These are phyloP conservation scores for Cyrtonyx montezumae DNA, from an alignment of 2,113 vertebrate genomes.

Conservation along the genomic window DNA sequence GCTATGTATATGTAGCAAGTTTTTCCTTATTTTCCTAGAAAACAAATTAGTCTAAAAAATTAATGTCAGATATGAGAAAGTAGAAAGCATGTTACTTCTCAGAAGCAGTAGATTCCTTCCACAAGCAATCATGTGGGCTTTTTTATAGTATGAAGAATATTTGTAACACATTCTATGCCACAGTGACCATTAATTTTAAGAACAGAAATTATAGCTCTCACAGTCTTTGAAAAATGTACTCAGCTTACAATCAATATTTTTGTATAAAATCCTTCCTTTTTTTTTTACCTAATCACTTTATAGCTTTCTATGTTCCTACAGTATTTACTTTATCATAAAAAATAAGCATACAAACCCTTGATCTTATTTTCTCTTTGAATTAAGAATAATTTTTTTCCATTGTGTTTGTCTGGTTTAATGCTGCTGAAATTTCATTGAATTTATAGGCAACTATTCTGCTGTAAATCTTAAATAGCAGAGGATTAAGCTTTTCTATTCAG, in stretches of 20 bases:
- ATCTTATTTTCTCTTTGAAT: constrained; percentile 8
- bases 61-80: neutral
- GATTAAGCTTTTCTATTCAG: constrained; percentile 22
- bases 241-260: neutral
- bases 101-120: neutral
- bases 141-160: neutral
- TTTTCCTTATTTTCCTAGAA: neutral
- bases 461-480: neutral
- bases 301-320: neutral
- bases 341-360: constrained; percentile 2
- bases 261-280: neutral
- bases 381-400: neutral
- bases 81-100: neutral
- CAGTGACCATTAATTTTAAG: neutral
- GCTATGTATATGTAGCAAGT: neutral
- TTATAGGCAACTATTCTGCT: neutral
- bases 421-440: constrained; percentile 7
- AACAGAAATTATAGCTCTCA: neutral
- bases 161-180: neutral
- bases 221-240: neutral
- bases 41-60: neutral
- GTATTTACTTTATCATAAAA: neutral
- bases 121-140: neutral
- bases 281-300: neutral
- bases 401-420: neutral